phyloP scores from a whole-genome alignment of 2,113 vertebrate species.

The Panthera leo region DNA sequence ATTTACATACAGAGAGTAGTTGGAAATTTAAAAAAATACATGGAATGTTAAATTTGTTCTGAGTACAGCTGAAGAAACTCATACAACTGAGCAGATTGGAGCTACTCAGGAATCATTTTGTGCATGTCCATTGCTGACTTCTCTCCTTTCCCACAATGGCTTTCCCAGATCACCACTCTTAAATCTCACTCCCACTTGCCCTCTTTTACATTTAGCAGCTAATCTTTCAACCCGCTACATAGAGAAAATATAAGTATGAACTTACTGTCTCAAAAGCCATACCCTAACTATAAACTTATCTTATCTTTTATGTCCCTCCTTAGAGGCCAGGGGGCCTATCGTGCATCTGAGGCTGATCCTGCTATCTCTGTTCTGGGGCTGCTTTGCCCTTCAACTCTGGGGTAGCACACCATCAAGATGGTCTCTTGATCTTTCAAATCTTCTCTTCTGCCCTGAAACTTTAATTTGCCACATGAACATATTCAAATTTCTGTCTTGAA shows the following conservation, averaged over 20 bases:
- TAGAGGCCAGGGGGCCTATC: not conserved
- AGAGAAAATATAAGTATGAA: not conserved
- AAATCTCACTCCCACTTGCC: not conserved
- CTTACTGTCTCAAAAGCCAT: not conserved
- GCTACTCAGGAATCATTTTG: not conserved
- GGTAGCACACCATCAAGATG: not conserved
- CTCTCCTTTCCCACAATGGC: not conserved
- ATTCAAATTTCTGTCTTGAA: not conserved
- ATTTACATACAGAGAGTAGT: conserved; percentile 15
- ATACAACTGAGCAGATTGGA: not conserved
- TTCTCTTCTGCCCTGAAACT: not conserved
- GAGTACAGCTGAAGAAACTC: not conserved
- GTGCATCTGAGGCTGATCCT: not conserved
- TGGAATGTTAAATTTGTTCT: not conserved
- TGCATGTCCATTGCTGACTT: not conserved
- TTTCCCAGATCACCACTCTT: not conserved
- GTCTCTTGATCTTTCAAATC: not conserved
- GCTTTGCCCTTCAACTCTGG: not conserved
- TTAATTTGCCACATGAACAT: not conserved
- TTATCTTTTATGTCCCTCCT: not conserved
- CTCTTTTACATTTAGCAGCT: not conserved
- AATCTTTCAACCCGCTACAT: not conserved
- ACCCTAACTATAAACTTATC: not conserved
- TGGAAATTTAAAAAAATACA: not conserved
- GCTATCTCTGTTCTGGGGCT: not conserved